Evolutionary conservation across 2,888 invertebrate genomes (phyloP), one percentile per base, ranked within the genome.

Genomic region (Strigamia crassipes): DNA sequence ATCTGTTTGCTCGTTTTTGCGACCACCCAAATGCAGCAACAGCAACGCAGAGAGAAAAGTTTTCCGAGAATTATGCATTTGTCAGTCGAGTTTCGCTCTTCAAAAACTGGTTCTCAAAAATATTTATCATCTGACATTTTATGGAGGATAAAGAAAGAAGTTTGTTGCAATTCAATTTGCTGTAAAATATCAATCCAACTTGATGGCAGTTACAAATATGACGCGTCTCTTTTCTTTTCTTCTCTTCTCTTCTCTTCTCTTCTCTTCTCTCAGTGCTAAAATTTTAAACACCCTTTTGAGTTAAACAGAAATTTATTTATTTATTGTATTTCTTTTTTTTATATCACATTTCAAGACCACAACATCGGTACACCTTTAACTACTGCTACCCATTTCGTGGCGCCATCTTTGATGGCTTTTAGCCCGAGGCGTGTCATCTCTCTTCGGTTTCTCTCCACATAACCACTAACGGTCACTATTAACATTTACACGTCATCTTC

Each of bases 401-500:
- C 21, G 61, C 61, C 46, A 46, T 46, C 15, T 46, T 46, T 66
- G 21, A 21, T 66, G 23, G 23, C 21, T 21, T 66, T 66, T 66
- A n/a, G 61, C 61, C 61, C 21, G 61, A 1, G 61, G 61, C 61
- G 5, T 12, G 61, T 10, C 61, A 66, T 66, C 61, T 18, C 23
- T 66, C 61, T 66, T 66, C 21, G 61, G 61, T 66, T 66, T 66
- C 61, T 23, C 21, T 66, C 21, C 61, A 66, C 61, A 66, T 21
- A 66, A 66, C 61, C 61, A 66, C 61, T 66, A 66, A 66, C 61
- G 61, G 61, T 66, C 61, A 66, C 61, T 23, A 66, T 66, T 66
- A 66, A 66, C 61, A 66, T 66, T 66, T 66, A 66, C 61, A 66
- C 61, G 61, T 66, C 61, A 66, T 66, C 61, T 66, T 66, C 61